Conservation (phyloP, 2,113 vertebrate species). For the Reinhardtius hippoglossoides region DNA sequence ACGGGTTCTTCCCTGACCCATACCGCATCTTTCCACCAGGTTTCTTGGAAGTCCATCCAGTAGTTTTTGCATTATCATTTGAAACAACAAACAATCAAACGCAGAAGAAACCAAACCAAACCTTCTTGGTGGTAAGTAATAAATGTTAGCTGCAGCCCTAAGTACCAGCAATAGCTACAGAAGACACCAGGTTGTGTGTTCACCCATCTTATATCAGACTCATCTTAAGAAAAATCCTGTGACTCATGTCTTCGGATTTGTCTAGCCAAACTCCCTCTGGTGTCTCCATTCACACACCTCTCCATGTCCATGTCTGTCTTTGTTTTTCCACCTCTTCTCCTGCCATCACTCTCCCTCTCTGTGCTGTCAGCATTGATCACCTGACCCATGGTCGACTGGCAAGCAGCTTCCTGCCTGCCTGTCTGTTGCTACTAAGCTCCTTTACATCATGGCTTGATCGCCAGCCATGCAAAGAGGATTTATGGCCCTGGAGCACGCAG, state of each 20-base stretch:
- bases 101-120: too few species aligned
- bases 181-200: background rate
- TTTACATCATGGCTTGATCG: conserved; percentile 80
- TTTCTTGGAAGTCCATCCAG: background rate
- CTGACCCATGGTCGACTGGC: conserved; percentile 64
- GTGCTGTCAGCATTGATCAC: conserved; percentile 56
- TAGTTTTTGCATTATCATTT: too few species aligned
- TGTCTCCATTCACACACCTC: conserved; percentile 5
- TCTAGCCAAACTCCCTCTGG: background rate
- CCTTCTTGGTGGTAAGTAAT: too few species aligned
- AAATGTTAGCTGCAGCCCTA: too few species aligned
- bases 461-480: conserved; percentile 82
- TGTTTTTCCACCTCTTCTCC: conserved; percentile 36
- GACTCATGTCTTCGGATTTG: background rate
- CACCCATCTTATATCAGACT: conserved; percentile 16
- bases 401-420: conserved; percentile 51
- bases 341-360: conserved; percentile 11
- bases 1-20: too few species aligned
- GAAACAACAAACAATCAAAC: too few species aligned
- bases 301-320: background rate
- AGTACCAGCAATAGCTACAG: background rate
- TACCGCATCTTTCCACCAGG: too few species aligned
- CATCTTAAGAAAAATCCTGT: conserved; percentile 15
- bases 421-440: conserved; percentile 78
- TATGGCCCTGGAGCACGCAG: conserved; percentile 69